Conservation (phyloP, 2,113 vertebrate species). For the Otolemur garnettii region DNA sequence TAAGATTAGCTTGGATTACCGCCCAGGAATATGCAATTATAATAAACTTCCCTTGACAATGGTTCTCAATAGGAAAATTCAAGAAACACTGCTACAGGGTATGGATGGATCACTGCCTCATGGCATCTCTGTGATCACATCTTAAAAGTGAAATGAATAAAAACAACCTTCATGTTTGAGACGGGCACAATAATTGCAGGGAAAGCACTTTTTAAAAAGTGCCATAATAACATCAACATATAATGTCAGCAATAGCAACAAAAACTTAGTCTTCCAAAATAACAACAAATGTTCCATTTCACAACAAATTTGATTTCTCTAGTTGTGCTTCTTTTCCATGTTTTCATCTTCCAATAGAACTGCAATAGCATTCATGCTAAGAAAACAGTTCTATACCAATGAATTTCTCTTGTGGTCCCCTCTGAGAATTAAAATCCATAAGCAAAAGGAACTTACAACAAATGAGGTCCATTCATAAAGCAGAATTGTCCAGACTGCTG, state of each 20-base stretch:
- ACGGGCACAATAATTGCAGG: not conserved
- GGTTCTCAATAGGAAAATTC: not conserved
- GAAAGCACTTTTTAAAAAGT: not conserved
- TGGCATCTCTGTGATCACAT: not conserved
- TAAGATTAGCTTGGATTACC: not conserved
- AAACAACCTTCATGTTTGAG: not conserved
- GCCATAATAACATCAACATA: not conserved
- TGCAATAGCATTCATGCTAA: not conserved
- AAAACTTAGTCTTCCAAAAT: slow-evolving; percentile 10
- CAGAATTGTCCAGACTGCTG: not conserved
- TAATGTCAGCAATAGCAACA: not conserved
- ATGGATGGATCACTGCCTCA: not conserved
- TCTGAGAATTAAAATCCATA: slow-evolving; percentile 20
- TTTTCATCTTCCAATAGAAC: not conserved
- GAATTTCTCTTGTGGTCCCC: not conserved
- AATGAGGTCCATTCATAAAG: not conserved
- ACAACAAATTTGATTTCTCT: not conserved
- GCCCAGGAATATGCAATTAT: not conserved
- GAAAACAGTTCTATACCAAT: not conserved
- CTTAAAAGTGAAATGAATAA: not conserved
- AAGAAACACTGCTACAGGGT: not conserved
- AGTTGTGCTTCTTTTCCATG: not conserved
- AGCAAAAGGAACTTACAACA: not conserved
- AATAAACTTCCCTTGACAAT: not conserved
- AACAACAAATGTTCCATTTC: not conserved